Evolutionary conservation across 1,140 invertebrate genomes (phyloP), one percentile per base, ranked within the genome.

Genomic region (Drosophila prosaltans): DNA sequence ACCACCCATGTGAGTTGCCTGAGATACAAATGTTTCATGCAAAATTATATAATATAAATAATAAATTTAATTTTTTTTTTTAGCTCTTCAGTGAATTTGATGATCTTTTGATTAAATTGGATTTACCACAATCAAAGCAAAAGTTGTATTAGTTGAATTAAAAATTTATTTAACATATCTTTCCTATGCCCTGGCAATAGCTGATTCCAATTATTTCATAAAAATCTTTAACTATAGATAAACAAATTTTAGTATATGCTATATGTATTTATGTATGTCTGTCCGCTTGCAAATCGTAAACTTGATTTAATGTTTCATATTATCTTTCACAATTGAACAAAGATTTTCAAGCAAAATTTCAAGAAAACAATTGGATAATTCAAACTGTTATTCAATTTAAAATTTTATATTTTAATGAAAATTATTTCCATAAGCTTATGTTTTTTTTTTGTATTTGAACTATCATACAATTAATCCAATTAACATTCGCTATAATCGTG

Each of bases 11-110:
- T 91, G 61, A 91, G 89, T 74, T 51, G 45, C 6, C 36, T 36
- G 1, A 21, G 69, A 10, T 55, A 28, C 16, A 41, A 48, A 40
- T 74, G 21, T 11, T 41, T 21, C 16, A 7, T 2, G n/a, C 11
- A 0, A 43, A 24, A 24, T 72, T 41, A 45, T 76, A 62, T 40
- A 66, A 70, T 32, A 41, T 10, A 43, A 41, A 28, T 16, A 10
- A 10, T 9, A 10, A 41, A 21, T 40, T 2, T 32, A 48, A 5
- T 55, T 26, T 58, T 40, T 39, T 60, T 80, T 81, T 81, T 10
- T 60, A 92, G 91, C 89, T 92, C 24, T 92, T 82, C 57, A 92
- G 83, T 51, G 91, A 91, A 45, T 91, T 92, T 61, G 83, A 92
- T 69, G 80, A 91, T 65, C 77, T 92, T 39, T 79, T 92, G 39